A percentile compares a stretch with the other conserved stretches of the same genome.
Conservation (phyloP, 2,113 vertebrate species). For the Suricata suricatta region DNA sequence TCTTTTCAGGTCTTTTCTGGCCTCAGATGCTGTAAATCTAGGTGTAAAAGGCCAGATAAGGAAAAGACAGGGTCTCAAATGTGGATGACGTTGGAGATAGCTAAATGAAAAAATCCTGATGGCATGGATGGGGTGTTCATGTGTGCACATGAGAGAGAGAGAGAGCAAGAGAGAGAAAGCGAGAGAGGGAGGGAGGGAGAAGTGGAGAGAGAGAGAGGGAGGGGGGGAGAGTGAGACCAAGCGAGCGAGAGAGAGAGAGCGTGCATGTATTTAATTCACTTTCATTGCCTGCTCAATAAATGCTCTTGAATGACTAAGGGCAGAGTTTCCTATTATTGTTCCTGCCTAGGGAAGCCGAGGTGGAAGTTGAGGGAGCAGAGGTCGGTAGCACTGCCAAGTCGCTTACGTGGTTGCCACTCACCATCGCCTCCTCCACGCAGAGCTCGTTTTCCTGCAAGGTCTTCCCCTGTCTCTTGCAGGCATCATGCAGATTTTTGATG, state of each 20-base stretch:
- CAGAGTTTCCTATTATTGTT: background rate
- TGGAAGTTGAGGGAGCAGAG: background rate
- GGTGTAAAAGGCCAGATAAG: background rate
- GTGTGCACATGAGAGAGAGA: background rate
- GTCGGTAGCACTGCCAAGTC: background rate
- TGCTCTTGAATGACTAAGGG: background rate
- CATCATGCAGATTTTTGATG: conserved; percentile 71
- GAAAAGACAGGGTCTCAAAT: background rate
- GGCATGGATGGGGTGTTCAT: background rate
- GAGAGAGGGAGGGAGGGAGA: no score
- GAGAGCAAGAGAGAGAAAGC: no score
- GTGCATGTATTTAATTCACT: background rate
- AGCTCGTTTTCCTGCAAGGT: conserved; percentile 74
- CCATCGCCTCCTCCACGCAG: conserved; percentile 68
- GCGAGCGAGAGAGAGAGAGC: no score
- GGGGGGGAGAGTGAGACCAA: no score
- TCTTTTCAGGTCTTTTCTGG: background rate
- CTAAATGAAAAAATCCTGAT: background rate
- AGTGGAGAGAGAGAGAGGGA: no score
- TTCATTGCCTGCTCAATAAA: background rate
- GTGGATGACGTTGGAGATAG: background rate
- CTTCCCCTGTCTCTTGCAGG: conserved; percentile 73
- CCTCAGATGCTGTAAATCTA: background rate
- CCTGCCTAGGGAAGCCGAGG: background rate
- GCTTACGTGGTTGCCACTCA: conserved; percentile 75